Base-by-base conservation (phyloP, 2,888 invertebrate species). In the Pyrgus malvae region DNA sequence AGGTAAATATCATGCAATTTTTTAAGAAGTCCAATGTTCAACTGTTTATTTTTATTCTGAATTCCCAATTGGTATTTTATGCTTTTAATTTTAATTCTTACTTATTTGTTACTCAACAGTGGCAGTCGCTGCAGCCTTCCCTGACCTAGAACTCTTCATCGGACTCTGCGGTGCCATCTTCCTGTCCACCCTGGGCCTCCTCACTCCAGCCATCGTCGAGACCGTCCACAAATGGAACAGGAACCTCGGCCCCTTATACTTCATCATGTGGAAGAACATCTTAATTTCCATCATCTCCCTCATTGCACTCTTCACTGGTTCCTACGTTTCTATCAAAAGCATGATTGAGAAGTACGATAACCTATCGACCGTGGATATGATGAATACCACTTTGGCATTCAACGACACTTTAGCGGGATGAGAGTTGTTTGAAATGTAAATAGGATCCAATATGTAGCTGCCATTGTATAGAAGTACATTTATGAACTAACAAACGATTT, bases 81-180 rank as follows among this genome's bases (percentile, higher is more conserved):
- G 9, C 27, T 8, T 27, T 2, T 8, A 8, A 8, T 9, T 27
- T 4, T 7, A 16, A 8, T 23, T 17, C 25, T 29, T 23, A 37
- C 8, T 38, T 60, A 48, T 49, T 41, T 2, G 12, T 16, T 31
- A n/a, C 9, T 31, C n/a, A 2, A 38, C 92, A 92, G 96, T 96
- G 66, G 92, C 91, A 1, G 76, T 97, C 40, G 96, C 96, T 0
- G 93, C 94, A 2, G 91, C 94, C 1, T 95, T 98, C 48, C 97
- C 97, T 0, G 93, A 96, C 69, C 84, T 98, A 60, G 97, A 96
- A 57, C 92, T 97, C 1, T 95, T 98, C 62, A 98, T 98, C 69
- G 95, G 97, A 41, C 89, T 98, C 50, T 96, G 97, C 0, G 98
- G 98, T 11, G 94, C 98, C 1, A 91, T 94, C 9, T 93, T 94